phyloP scores from a whole-genome alignment of 2,888 invertebrate species.

The Apocheima hispidaria region DNA sequence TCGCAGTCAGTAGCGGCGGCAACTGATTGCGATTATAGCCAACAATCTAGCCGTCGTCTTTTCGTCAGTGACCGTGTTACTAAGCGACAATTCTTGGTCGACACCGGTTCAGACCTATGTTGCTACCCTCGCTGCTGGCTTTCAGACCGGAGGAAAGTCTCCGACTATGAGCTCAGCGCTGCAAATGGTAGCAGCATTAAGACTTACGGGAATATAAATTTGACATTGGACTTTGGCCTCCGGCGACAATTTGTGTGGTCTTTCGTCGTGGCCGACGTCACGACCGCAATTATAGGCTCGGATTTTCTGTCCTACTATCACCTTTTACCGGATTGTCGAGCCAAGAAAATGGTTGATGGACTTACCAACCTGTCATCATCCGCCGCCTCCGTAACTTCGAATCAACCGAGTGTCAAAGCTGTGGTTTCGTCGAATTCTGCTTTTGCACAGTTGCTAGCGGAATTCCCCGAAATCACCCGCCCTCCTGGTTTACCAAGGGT shows the following conservation, averaged over 20 bases:
- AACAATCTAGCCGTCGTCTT: no score
- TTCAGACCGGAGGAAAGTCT: no score
- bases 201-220: conserved; percentile 30
- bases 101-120: no score
- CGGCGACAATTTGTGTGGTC: no score
- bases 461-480: conserved; percentile 9
- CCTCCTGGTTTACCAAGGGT: conserved; percentile 9
- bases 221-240: no score
- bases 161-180: no score
- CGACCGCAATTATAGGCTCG: conserved; percentile 31
- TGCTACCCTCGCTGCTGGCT: no score
- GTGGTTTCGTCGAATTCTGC: background rate
- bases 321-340: conserved; percentile 27
- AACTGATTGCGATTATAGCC: no score
- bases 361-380: conserved; percentile 16
- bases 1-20: conserved; percentile 35
- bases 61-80: background rate
- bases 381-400: background rate
- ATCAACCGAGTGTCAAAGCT: conserved; percentile 9
- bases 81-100: background rate
- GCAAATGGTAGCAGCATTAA: conserved; percentile 38
- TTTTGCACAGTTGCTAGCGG: background rate
- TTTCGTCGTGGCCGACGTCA: conserved; percentile 44
- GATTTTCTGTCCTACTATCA: conserved; percentile 29
- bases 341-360: conserved; percentile 29